Evolutionary conservation across 1,140 invertebrate genomes (phyloP), one percentile per base, ranked within the genome.

Genomic region (Scaptomyza hsui): DNA sequence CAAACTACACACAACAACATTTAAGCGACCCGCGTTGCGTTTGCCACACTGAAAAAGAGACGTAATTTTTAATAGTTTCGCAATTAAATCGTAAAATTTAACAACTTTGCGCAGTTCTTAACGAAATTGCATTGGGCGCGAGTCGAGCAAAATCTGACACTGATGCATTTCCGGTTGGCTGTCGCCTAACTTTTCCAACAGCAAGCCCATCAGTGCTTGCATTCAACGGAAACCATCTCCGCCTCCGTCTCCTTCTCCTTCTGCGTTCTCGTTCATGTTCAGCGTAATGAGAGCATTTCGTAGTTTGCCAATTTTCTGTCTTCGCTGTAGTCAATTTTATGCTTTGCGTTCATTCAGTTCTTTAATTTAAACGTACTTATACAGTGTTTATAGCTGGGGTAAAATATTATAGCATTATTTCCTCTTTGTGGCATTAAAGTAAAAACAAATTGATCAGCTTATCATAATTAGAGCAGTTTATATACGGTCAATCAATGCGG

Each of bases 51-150:
- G 69, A 75, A n/a, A n/a, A 78, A 76, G 82, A 76, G 80, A 89
- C 80, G 76, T 89, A 85, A 89, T 89, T 89, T 89, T 89, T 89
- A 89, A 89, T 85, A 89, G 80, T 85, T 80, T 80, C 70, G 85
- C 80, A 89, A 89, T 89, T 89, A 89, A 89, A 89, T 86, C 85
- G 85, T 89, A 89, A 89, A 89, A 85, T 89, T 89, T 89, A 80
- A 89, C 85, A 89, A 89, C 85, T 89, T 89, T 89, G 80, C 74
- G 80, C 85, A 89, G 79, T 88, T 89, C 85, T 85, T 89, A 77
- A 80, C 69, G 80, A 89, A 89, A 80, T 80, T 85, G 71, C 71
- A 60, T 65, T 60, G 59, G 64, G 63, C 59, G 69, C 63, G 42
- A 45, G 74, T 72, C 63, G 56, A 9, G 26, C 71, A 65, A 75